These are phyloP conservation scores for Phoebastria nigripes DNA, from an alignment of 2,797 vertebrate genomes.

Conservation along the genomic window DNA sequence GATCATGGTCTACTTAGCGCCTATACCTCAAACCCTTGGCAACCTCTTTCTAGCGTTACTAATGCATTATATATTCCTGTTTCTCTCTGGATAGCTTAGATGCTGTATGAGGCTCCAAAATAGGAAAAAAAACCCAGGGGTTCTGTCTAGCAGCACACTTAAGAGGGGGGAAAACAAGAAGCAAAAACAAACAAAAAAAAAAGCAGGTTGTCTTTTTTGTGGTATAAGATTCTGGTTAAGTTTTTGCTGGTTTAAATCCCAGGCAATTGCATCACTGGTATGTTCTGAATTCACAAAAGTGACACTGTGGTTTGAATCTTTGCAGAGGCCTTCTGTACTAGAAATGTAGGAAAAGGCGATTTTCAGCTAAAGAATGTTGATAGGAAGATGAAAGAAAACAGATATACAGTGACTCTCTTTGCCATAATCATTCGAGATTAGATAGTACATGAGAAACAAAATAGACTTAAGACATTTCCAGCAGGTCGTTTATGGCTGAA, in stretches of 20 bases:
- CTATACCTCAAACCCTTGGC: neutral
- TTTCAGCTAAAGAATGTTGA: neutral
- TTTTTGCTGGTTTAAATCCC: neutral
- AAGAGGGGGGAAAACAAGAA: neutral
- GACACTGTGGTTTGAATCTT: neutral
- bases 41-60: neutral
- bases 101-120: neutral
- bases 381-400: neutral
- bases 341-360: neutral
- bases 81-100: neutral
- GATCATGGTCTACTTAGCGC: neutral
- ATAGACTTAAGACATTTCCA: neutral
- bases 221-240: neutral
- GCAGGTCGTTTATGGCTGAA: neutral
- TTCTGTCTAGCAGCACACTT: neutral
- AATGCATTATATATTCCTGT: neutral
- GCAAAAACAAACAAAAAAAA: neutral
- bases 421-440: neutral
- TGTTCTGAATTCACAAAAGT: neutral
- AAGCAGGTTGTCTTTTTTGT: neutral
- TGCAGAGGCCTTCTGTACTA: neutral
- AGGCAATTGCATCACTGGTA: neutral
- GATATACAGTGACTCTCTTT: neutral
- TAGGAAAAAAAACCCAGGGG: rapidly evolving
- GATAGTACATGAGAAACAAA: neutral